phyloP scores from a whole-genome alignment of 2,888 invertebrate species.

The Tortricodes alternella region DNA sequence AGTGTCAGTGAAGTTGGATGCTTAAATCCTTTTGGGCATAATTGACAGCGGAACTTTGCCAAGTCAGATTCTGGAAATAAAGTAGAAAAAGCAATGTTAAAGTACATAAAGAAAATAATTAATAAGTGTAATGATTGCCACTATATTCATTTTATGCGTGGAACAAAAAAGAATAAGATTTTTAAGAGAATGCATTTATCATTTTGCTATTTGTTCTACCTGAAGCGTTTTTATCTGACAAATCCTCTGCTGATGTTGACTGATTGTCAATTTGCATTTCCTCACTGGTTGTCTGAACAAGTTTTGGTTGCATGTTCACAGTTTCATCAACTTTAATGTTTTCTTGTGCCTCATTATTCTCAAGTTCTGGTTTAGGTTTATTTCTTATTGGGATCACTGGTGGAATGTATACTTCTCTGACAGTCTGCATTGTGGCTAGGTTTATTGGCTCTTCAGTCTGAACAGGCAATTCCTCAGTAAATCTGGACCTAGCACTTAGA shows the following conservation, averaged over 20 bases:
- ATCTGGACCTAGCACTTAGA: conserved; percentile 68
- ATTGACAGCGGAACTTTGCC: conserved; percentile 83
- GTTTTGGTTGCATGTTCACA: conserved; percentile 46
- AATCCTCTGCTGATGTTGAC: conserved; percentile 68
- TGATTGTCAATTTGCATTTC: conserved; percentile 76
- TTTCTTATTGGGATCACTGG: conserved; percentile 44
- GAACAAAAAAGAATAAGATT: neutral
- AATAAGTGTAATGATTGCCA: too few relatives aligned
- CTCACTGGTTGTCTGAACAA: conserved; percentile 48
- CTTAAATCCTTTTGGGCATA: conserved; percentile 85
- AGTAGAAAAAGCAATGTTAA: neutral
- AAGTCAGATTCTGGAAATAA: conserved; percentile 78
- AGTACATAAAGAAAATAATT: neutral
- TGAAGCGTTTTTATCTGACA: conserved; percentile 68
- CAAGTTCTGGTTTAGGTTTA: conserved; percentile 53
- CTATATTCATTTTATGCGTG: too few relatives aligned
- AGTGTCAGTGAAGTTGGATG: conserved; percentile 84
- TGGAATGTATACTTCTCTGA: conserved; percentile 69
- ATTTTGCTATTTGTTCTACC: conserved; percentile 40
- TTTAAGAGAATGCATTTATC: neutral
- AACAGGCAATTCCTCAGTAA: conserved; percentile 57
- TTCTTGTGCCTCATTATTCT: conserved; percentile 52
- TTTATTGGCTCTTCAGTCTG: conserved; percentile 73
- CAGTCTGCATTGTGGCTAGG: conserved; percentile 65
- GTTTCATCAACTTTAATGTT: conserved; percentile 49